These are phyloP conservation scores for Tridacna crocea DNA, from an alignment of 2,888 invertebrate species.

Conservation along the genomic window DNA sequence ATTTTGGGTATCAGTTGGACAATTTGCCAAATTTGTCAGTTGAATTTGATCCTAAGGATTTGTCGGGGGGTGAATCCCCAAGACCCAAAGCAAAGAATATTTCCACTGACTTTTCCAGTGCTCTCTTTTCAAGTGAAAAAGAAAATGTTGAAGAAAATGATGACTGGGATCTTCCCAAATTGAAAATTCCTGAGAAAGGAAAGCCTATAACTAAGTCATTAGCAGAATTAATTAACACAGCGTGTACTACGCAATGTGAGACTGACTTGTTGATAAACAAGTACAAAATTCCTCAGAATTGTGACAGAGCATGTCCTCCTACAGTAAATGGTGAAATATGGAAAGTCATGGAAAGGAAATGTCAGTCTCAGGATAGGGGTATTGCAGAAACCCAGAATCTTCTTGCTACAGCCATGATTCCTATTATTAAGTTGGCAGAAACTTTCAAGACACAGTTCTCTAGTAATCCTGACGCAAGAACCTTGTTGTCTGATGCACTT, in stretches of 20 bases:
- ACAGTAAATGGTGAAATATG: slow-evolving; percentile 34
- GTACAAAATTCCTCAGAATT: too few species aligned
- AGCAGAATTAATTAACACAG: slow-evolving; percentile 28
- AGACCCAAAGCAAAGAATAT: too few species aligned
- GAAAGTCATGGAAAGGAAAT: slow-evolving; percentile 31
- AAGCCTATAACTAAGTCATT: slow-evolving; percentile 18
- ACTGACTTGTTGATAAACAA: slow-evolving; percentile 20
- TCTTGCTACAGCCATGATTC: slow-evolving; percentile 1
- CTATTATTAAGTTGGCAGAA: slow-evolving; percentile 21
- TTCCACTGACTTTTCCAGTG: too few species aligned
- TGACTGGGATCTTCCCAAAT: too few species aligned
- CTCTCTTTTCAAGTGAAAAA: too few species aligned
- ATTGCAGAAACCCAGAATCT: slow-evolving; percentile 37
- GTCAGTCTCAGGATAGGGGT: slow-evolving; percentile 14
- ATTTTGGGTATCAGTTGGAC: too few species aligned
- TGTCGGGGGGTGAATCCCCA: too few species aligned
- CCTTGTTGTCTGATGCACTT: slow-evolving; percentile 9
- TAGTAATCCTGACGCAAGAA: slow-evolving; percentile 13
- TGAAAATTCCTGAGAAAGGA: too few species aligned
- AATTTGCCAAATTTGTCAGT: too few species aligned
- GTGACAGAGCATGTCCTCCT: too few species aligned
- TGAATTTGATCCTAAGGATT: too few species aligned
- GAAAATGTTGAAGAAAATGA: too few species aligned
- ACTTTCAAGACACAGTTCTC: neutral
- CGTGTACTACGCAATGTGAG: slow-evolving; percentile 29